Base-by-base conservation (phyloP, 1,140 invertebrate genomes). In the Colletes gigas region DNA sequence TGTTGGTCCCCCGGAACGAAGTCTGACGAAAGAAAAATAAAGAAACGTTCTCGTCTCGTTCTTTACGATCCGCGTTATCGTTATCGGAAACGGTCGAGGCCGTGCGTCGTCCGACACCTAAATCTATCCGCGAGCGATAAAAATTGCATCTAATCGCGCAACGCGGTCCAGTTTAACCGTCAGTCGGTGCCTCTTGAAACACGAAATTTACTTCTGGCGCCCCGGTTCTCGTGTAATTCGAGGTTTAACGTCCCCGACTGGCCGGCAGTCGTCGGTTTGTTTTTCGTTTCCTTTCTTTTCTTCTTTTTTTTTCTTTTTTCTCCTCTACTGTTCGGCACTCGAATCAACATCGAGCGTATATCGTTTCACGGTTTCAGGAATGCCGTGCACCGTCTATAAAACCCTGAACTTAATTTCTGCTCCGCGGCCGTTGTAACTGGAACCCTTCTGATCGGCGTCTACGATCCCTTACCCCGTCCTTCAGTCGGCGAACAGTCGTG, bases 351-450 rank as follows among this genome's bases (percentile, higher is more conserved):
- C 69, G 78, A 67, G 57, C n/a, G 69, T 19, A 55, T 54, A 15
- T 15, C 71, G 77, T 81, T 83, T 67, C 68, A 55, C 55, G 30
- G 66, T 59, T 55, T 72, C 62, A 71, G 68, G 82, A 85, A 85
- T 85, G 77, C 60, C 71, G 60, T 15, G 60, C 74, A 52, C 67
- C 75, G 30, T 74, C 78, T 81, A 77, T 81, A 85, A 84, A 84
- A 82, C 62, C 65, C 55, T 14, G 12, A 67, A 82, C 70, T 85
- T 82, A 59, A 85, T 81, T 85, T 75, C 72, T 50, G 12, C 47
- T 60, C 54, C 21, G 19, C 44, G 14, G 7, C 15, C 12, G 60
- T 19, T 60, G 76, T 75, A 79, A 80, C 62, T 39, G 70, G 55
- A 78, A 78, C 66, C 67, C 14, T 39, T 12, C 41, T 10, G 52